Conservation (phyloP, 2,113 vertebrate species). For the Petromus typicus region DNA sequence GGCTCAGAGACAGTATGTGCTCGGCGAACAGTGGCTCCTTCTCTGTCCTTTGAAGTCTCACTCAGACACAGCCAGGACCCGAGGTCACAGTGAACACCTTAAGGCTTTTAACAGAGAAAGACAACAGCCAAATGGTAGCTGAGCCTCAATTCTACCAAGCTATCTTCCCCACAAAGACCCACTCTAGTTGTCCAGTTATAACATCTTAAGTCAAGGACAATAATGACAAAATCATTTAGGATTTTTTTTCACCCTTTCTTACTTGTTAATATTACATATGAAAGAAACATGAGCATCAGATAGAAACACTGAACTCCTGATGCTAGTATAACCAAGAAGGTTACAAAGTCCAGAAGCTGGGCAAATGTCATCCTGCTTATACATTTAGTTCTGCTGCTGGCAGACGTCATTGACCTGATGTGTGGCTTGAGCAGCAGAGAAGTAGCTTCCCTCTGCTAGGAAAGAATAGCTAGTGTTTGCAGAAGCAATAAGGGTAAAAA, state of each 20-base stretch:
- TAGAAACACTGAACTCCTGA: neutral
- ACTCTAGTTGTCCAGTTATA: neutral
- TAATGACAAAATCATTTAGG: neutral
- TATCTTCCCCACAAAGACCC: neutral
- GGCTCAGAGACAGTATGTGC: neutral
- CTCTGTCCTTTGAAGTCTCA: neutral
- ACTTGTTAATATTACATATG: neutral
- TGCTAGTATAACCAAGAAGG: neutral
- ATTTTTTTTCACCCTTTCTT: neutral
- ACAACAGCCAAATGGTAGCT: neutral
- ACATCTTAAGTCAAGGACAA: neutral
- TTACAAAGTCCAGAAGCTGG: neutral
- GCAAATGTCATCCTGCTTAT: neutral
- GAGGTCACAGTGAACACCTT: neutral
- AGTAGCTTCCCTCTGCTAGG: neutral
- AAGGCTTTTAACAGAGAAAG: neutral
- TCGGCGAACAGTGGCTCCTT: neutral
- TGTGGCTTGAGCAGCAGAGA: neutral
- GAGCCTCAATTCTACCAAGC: neutral
- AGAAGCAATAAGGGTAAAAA: neutral
- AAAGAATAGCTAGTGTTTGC: neutral
- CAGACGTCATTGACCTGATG: neutral
- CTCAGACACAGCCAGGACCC: neutral
- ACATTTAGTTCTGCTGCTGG: neutral
- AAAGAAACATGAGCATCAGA: neutral